Base-by-base conservation (phyloP, 2,888 invertebrate species). In the Drosophila glabriapex region DNA sequence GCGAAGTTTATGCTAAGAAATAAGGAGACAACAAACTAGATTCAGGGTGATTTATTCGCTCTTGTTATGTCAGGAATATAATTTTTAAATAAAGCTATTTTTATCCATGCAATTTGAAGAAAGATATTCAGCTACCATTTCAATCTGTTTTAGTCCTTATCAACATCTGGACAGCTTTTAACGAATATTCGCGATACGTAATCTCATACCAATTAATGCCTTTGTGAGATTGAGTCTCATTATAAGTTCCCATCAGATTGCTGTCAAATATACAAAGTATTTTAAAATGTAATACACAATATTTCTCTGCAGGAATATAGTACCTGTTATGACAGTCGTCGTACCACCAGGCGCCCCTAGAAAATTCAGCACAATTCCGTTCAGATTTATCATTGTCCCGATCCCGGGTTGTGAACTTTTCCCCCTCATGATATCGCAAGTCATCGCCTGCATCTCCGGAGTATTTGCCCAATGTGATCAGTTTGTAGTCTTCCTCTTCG, bases 351-450 rank as follows among this genome's bases (percentile, higher is more conserved):
- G n/a, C n/a, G 0, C 41, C 41, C 2, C 1, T 5, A 22, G 0
- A 12, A 43, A 0, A 0, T 2, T 22, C 22, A 43, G 22, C 41
- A 22, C 41, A 43, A 43, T 43, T 43, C 5, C 4, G 0, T 9
- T 0, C 9, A 39, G 19, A 39, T 3, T 3, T 0, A 43, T 43
- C 41, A 43, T 22, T 43, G 41, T 43, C 41, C 12, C 12, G 41
- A 43, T 43, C 41, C 12, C 22, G 22, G 5, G 22, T 5, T 43
- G 41, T 0, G 41, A 43, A 22, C 41, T n/a, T 43, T 22, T 5
- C 0, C 9, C 4, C 10, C 0, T 0, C 10, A 22, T 43, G 41
- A 22, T 5, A 0, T 12, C 1, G 0, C 43, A 43, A 5, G 12
- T 0, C 1, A 12, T 43, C 41, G 41, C 12, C 22, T 22, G 41